Conservation (phyloP, 2,113 vertebrate species). For the Podarcis muralis region DNA sequence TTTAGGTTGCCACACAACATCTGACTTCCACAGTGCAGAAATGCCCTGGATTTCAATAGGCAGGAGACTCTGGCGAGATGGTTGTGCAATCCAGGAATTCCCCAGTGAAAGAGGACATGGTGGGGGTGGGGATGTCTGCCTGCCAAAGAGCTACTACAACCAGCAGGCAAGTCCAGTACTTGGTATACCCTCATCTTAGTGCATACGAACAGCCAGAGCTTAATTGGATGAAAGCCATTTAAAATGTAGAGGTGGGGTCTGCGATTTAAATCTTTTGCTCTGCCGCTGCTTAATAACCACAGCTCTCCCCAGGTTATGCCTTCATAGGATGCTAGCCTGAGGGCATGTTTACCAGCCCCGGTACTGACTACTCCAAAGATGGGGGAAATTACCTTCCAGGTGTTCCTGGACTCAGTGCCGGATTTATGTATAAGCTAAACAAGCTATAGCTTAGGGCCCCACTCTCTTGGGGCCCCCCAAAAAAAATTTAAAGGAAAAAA, state of each 20-base stretch:
- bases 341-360: too few relatives aligned
- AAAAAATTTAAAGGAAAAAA: too few relatives aligned
- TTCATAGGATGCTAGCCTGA: neutral
- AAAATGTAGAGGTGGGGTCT: neutral
- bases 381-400: too few relatives aligned
- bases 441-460: too few relatives aligned
- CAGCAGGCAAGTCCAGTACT: neutral
- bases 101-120: neutral
- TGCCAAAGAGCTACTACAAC: neutral
- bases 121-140: too few relatives aligned
- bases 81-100: slow-evolving; percentile 25
- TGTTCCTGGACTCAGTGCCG: too few relatives aligned
- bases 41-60: neutral
- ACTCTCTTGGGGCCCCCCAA: too few relatives aligned
- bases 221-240: neutral
- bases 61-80: neutral
- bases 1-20: too few relatives aligned
- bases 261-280: neutral
- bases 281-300: neutral
- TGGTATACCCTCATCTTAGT: neutral
- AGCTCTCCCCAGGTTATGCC: neutral
- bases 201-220: neutral
- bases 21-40: neutral
- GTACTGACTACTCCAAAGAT: too few relatives aligned
- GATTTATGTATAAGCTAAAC: too few relatives aligned